Percentiles rank a stretch among this genome's conserved stretches.
These are phyloP conservation scores for Hemitrygon akajei DNA, from an alignment of 2,797 vertebrate genomes.

Conservation along the genomic window DNA sequence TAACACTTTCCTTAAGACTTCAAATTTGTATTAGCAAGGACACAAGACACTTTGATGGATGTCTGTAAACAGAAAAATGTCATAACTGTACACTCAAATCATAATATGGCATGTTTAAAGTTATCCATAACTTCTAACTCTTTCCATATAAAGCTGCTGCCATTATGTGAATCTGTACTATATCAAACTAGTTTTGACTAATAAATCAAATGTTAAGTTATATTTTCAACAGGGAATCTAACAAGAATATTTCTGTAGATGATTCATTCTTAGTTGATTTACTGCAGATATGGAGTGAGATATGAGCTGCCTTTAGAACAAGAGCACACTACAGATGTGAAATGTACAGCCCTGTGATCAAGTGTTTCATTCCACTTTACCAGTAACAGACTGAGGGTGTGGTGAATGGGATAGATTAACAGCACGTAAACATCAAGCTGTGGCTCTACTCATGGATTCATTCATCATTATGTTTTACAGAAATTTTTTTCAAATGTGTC, in stretches of 20 bases:
- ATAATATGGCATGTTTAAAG: not conserved
- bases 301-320: not conserved
- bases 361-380: not conserved
- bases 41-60: not conserved
- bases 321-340: not conserved
- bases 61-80: not conserved
- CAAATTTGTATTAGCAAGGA: not conserved
- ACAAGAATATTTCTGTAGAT: not conserved
- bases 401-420: not conserved
- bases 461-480: not conserved
- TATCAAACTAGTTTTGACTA: not conserved
- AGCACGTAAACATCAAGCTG: not conserved
- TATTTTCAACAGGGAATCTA: constrained; percentile 8
- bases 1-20: not conserved
- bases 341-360: not conserved
- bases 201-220: not conserved
- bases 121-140: not conserved
- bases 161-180: not conserved
- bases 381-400: not conserved
- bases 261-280: not conserved
- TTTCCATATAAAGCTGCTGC: not conserved
- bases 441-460: not conserved
- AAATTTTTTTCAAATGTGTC: not conserved
- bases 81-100: not conserved
- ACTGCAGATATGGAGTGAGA: not conserved